A percentile compares a stretch with the other conserved stretches of the same genome.
Conservation (phyloP, 2,888 invertebrate genomes). For the Dione vanillae region DNA sequence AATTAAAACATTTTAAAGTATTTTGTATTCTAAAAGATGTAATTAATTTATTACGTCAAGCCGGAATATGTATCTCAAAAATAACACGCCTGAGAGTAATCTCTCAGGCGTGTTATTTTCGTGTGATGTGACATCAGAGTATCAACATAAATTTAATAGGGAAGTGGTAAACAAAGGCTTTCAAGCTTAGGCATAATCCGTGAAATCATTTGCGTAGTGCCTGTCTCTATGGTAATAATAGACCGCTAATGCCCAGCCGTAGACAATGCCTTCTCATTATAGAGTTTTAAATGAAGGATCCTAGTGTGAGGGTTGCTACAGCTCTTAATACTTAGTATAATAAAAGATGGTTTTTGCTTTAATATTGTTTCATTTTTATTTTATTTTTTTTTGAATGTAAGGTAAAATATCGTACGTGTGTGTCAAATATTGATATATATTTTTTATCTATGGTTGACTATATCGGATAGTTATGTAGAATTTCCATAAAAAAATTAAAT, state of each 20-base stretch:
- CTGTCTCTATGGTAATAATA: constrained; percentile 25
- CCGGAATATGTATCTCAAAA: background rate
- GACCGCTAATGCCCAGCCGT: constrained; percentile 25
- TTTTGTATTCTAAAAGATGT: no score
- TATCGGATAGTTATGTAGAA: no score
- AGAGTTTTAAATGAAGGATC: constrained; percentile 21
- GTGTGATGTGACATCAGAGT: constrained; percentile 17
- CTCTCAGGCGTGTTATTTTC: no score
- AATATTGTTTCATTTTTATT: background rate
- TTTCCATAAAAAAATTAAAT: no score
- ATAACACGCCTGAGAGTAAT: background rate
- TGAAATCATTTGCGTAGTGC: constrained; percentile 18
- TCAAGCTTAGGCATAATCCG: constrained; percentile 23
- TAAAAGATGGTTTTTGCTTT: background rate
- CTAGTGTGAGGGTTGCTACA: background rate
- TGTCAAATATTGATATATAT: no score
- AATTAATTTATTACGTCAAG: no score
- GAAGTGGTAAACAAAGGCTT: constrained; percentile 21
- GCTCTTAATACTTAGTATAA: background rate
- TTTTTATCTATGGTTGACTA: no score
- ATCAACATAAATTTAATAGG: constrained; percentile 16
- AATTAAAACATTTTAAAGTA: no score
- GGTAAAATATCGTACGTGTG: no score
- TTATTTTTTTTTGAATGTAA: background rate
- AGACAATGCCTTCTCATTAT: constrained; percentile 31